phyloP scores from a whole-genome alignment of 2,888 invertebrate species.

The Agapostemon virescens region DNA sequence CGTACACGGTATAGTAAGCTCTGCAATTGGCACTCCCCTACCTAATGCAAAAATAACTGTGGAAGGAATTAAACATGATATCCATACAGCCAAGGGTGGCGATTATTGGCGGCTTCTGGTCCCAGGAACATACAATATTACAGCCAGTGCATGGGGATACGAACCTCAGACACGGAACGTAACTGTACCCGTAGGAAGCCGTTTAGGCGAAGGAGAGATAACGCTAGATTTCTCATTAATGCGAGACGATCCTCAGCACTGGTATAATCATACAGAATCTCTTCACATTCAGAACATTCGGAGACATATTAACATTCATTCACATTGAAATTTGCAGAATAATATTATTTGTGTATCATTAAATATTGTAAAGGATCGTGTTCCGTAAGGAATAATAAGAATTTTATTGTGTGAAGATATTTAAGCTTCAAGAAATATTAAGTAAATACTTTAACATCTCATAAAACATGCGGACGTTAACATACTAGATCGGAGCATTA shows the following conservation, averaged over 20 bases:
- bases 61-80: slow-evolving; percentile 87
- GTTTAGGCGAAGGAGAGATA: slow-evolving; percentile 68
- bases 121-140: slow-evolving; percentile 92
- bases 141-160: slow-evolving; percentile 86
- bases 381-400: slow-evolving; percentile 38
- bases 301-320: slow-evolving; percentile 25
- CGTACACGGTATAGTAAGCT: slow-evolving; percentile 91
- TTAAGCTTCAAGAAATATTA: slow-evolving; percentile 56
- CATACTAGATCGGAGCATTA: background rate
- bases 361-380: slow-evolving; percentile 37
- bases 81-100: slow-evolving; percentile 87
- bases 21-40: slow-evolving; percentile 89
- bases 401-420: slow-evolving; percentile 44
- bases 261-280: slow-evolving; percentile 80
- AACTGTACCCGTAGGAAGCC: slow-evolving; percentile 81
- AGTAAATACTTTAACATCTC: slow-evolving; percentile 40
- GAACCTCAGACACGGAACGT: slow-evolving; percentile 85
- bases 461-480: slow-evolving; percentile 10
- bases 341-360: slow-evolving; percentile 32
- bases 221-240: slow-evolving; percentile 88
- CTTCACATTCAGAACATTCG: slow-evolving; percentile 2
- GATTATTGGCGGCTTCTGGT: slow-evolving; percentile 96
- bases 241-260: slow-evolving; percentile 90
- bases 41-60: slow-evolving; percentile 88
- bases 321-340: slow-evolving; percentile 44